These are phyloP conservation scores for Pagrus major DNA, from an alignment of 2,113 vertebrate species.

Conservation along the genomic window DNA sequence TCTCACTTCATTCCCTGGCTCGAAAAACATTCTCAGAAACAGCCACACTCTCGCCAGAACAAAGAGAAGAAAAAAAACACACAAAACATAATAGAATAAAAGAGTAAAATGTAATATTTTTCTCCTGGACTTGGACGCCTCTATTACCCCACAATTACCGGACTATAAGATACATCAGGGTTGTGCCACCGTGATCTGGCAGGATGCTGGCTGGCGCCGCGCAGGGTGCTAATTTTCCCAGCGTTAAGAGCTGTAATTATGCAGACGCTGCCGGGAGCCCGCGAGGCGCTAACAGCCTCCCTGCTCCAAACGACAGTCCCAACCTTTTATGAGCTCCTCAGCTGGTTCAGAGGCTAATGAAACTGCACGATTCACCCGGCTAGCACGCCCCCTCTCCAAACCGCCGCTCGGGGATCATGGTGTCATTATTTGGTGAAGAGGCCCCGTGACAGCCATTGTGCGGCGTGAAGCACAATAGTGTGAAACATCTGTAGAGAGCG, in stretches of 20 bases:
- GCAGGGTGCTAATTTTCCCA: slow-evolving; percentile 92
- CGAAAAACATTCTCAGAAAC: background rate
- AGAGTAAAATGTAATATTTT: slow-evolving; percentile 25
- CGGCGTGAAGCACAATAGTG: slow-evolving; percentile 16
- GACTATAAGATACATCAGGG: slow-evolving; percentile 46
- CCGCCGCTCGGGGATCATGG: slow-evolving; percentile 25
- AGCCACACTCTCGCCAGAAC: background rate
- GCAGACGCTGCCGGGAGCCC: slow-evolving; percentile 88
- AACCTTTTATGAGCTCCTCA: slow-evolving; percentile 67
- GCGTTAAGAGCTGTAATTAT: slow-evolving; percentile 93
- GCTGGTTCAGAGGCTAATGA: slow-evolving; percentile 76
- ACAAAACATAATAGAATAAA: background rate
- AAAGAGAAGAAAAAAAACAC: background rate
- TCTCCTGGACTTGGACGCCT: slow-evolving; percentile 37
- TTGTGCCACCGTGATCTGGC: slow-evolving; percentile 52
- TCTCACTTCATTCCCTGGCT: background rate
- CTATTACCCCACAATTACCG: slow-evolving; percentile 64
- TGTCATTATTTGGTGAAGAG: slow-evolving; percentile 53
- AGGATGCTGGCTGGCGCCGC: slow-evolving; percentile 46
- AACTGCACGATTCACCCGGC: slow-evolving; percentile 53
- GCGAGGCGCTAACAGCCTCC: slow-evolving; percentile 91
- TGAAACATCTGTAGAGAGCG: slow-evolving; percentile 39
- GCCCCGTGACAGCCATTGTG: slow-evolving; percentile 51
- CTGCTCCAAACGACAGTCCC: slow-evolving; percentile 74
- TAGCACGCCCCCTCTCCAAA: slow-evolving; percentile 56